phyloP scores from a whole-genome alignment of 2,888 invertebrate species.

The Ecliptopera silaceata region DNA sequence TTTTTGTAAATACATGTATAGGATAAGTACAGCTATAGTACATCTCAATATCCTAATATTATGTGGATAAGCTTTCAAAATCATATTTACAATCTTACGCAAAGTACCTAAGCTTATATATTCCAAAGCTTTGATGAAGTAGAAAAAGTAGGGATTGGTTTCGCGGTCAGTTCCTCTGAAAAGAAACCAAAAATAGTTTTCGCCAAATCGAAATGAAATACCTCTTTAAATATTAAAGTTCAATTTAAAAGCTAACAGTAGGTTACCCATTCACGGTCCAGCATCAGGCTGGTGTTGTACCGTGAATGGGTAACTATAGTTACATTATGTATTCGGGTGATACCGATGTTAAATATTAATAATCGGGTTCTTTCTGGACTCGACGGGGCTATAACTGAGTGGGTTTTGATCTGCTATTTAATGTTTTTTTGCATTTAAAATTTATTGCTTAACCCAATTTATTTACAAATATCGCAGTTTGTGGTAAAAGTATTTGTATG shows the following conservation, averaged over 20 bases:
- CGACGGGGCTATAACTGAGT: constrained; percentile 26
- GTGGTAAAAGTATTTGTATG: no score
- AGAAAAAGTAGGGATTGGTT: not conserved
- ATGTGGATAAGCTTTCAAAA: no score
- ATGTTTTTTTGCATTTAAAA: no score
- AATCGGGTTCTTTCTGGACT: constrained; percentile 47
- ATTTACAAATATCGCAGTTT: no score
- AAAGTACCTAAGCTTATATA: no score
- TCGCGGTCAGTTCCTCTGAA: constrained; percentile 26
- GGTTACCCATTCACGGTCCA: no score
- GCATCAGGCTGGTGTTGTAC: constrained; percentile 52
- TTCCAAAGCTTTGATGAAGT: not conserved
- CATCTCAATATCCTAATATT: no score
- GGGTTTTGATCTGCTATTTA: not conserved
- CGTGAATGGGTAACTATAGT: constrained; percentile 69
- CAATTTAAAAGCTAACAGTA: constrained; percentile 71
- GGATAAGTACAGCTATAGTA: no score
- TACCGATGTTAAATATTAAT: constrained; percentile 68
- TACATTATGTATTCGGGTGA: constrained; percentile 40
- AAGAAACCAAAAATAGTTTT: constrained; percentile 41
- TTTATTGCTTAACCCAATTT: no score
- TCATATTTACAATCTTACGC: no score
- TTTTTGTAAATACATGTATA: no score
- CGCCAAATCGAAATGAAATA: constrained; percentile 54
- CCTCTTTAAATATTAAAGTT: constrained; percentile 70